Evolutionary conservation across 1,140 invertebrate species (phyloP), one percentile per base, ranked within the genome.

Genomic region (Halyomorpha halys): DNA sequence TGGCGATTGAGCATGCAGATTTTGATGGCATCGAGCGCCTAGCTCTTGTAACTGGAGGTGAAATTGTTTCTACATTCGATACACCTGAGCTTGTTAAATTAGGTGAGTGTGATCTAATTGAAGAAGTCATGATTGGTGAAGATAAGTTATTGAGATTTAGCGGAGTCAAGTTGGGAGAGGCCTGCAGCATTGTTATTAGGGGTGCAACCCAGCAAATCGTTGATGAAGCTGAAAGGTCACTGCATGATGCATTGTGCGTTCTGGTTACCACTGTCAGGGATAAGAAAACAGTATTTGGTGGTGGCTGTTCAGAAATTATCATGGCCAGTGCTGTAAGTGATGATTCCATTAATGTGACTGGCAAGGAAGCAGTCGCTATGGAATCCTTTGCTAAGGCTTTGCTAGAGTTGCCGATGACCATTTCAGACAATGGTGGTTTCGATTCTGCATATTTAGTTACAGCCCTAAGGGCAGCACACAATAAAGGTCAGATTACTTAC

Each of bases 1-100:
- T 99, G 97, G 95, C 97, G 0, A 99, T 99, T 73, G 97, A 99
- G 74, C 97, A 99, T 78, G 97, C 97, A 13, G 97, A 99, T 75
- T 99, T 99, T 76, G 96, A 99, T 78, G 97, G 97, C 54, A 97
- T 99, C 72, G 97, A 99, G 76, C 81, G 96, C 68, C 78, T 99
- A 19, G 94, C 95, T 45, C 81, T 99, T 8, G 97, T 99, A 1
- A 97, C 95, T 70, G 96, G 94, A 65, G 96, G 94, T 64, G 97
- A 99, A 79, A 99, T 99, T 72, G 91, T 93, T 6, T 99, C 97
- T 53, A 99, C 97, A 15, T 99, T 99, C 76, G 96, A 98, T 73
- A 82, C 86, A 68, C 96, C 97, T 2, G 87, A 92, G 18, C 75
- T 86, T 63, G 92, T 97, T 0, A 96, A 94, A 76, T 80, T 99